phyloP scores from a whole-genome alignment of 2,797 vertebrate genomes.

The Anisognathus igniventris region DNA sequence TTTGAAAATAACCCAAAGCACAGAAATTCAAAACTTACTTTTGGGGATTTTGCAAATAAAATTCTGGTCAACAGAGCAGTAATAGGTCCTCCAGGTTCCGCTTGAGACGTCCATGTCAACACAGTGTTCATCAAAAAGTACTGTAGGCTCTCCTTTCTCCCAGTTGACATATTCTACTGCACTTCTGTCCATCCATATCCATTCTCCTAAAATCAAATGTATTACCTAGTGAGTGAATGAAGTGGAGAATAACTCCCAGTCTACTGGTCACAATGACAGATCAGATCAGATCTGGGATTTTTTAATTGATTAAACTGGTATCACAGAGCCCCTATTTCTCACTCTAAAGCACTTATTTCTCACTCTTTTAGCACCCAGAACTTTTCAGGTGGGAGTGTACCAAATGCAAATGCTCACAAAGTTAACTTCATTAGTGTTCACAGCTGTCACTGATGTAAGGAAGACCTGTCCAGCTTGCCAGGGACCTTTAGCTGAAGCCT shows the following conservation, averaged over 20 bases:
- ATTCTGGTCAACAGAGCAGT: slow-evolving; percentile 77
- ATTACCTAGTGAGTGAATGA: background rate
- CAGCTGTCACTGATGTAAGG: background rate
- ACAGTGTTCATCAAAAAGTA: slow-evolving; percentile 68
- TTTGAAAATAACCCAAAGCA: background rate
- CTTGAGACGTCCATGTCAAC: slow-evolving; percentile 76
- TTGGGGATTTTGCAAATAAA: slow-evolving; percentile 92
- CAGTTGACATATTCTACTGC: slow-evolving; percentile 89
- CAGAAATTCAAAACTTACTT: slow-evolving; percentile 75
- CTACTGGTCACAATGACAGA: rapidly evolving
- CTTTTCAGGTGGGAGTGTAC: background rate
- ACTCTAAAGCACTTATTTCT: background rate
- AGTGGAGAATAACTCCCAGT: background rate
- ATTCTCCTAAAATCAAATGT: slow-evolving; percentile 76
- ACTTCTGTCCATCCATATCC: slow-evolving; percentile 88
- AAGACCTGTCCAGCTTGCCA: background rate
- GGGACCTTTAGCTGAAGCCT: background rate
- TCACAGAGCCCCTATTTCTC: background rate
- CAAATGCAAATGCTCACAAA: background rate
- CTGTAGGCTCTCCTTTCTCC: slow-evolving; percentile 74
- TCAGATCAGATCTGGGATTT: background rate
- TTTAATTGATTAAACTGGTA: background rate
- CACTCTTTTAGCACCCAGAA: background rate
- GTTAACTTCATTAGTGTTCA: background rate
- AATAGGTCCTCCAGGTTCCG: slow-evolving; percentile 79